A percentile compares a stretch with the other conserved stretches of the same genome.
phyloP scores from a whole-genome alignment of 2,797 vertebrate genomes.

The Psittacula echo region DNA sequence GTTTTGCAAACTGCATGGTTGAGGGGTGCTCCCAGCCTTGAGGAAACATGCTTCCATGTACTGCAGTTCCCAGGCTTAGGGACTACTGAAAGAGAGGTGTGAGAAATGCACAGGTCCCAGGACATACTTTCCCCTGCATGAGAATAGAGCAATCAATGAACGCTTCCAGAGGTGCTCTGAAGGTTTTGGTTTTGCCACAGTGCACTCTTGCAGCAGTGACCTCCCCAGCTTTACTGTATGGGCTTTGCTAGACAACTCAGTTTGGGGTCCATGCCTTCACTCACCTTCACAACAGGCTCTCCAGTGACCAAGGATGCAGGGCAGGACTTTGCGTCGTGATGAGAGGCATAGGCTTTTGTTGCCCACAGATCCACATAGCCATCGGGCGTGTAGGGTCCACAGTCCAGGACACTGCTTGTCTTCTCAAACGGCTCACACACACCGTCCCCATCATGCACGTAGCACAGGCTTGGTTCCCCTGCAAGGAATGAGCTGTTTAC shows the following conservation, averaged over 20 bases:
- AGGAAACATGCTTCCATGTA: neutral
- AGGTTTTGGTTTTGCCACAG: neutral
- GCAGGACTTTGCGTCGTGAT: conserved; percentile 84
- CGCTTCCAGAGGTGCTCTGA: neutral
- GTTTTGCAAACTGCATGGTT: neutral
- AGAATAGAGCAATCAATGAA: neutral
- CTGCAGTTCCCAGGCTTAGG: neutral
- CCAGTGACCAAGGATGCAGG: conserved; percentile 85
- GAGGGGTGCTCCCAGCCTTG: neutral
- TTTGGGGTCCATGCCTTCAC: neutral
- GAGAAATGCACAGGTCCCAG: neutral
- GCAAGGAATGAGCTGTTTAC: conserved; percentile 8
- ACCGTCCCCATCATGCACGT: conserved; percentile 87
- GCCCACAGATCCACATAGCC: conserved; percentile 92
- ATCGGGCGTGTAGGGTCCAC: conserved; percentile 86
- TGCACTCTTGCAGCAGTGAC: neutral
- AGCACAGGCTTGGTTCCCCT: conserved; percentile 95
- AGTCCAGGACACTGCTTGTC: conserved; percentile 84
- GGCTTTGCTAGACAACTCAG: neutral
- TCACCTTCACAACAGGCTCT: conserved; percentile 84
- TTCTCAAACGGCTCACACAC: conserved; percentile 91
- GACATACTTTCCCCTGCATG: neutral
- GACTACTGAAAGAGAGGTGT: neutral
- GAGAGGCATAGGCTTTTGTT: conserved; percentile 82
- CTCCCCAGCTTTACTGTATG: neutral